Conservation (phyloP, 2,888 invertebrate genomes). For the Choristoneura rosaceana region DNA sequence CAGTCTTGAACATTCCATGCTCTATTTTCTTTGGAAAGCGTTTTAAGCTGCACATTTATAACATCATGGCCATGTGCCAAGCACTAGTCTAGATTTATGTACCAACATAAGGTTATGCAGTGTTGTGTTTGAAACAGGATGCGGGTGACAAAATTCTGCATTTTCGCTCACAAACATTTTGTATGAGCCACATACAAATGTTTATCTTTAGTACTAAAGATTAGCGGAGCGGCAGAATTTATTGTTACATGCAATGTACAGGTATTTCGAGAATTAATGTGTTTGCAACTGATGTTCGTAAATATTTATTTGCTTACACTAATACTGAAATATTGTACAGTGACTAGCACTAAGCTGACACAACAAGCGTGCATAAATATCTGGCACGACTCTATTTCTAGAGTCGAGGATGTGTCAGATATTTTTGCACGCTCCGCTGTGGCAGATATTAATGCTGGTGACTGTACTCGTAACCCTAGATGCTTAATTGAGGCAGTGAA, state of each 20-base stretch:
- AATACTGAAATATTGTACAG: no score
- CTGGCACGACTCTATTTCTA: no score
- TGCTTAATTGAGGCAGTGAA: no score
- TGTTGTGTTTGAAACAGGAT: slow-evolving; percentile 6
- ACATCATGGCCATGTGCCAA: slow-evolving; percentile 59
- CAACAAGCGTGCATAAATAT: no score
- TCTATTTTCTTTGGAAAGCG: slow-evolving; percentile 45
- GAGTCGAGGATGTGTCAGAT: no score
- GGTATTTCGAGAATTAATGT: slow-evolving; percentile 3
- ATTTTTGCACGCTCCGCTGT: no score
- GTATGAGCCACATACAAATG: neutral
- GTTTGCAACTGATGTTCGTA: neutral
- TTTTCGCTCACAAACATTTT: neutral
- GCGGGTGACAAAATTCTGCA: slow-evolving; percentile 9
- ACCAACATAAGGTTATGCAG: slow-evolving; percentile 47
- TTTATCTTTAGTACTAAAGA: slow-evolving; percentile 12
- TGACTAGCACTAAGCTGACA: no score
- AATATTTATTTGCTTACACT: no score
- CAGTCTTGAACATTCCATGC: slow-evolving; percentile 12
- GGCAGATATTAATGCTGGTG: no score
- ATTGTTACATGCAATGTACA: slow-evolving; percentile 17
- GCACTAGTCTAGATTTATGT: slow-evolving; percentile 57
- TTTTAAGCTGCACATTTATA: slow-evolving; percentile 59
- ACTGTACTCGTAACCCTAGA: no score
- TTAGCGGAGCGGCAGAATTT: slow-evolving; percentile 26